Base-by-base conservation (phyloP, 1,140 invertebrate genomes). In the Hycleus phaleratus region DNA sequence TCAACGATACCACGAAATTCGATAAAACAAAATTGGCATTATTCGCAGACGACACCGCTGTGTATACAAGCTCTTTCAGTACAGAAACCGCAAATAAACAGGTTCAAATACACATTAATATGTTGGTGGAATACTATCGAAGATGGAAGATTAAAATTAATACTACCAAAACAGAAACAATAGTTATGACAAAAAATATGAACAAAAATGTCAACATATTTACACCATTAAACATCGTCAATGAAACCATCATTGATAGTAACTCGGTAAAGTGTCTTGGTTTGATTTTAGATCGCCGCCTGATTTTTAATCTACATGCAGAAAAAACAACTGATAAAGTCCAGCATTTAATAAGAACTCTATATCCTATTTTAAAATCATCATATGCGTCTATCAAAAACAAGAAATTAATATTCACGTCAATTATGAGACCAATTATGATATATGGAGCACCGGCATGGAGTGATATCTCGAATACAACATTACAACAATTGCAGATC, bases 11-110 rank as follows among this genome's bases (percentile, higher is more conserved):
- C 3, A 63, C 62, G 6, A 12, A 24, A 10, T 25, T 47, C 4
- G 24, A 49, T 18, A 44, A 59, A 18, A 18, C 38, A 5, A 42
- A 42, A 8, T 48, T 53, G n/a, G 32, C 48, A 6, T 46, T 60
- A 2, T 38, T 66, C 47, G 71, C 68, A 9, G 69, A 71, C 39
- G 67, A 73, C 49, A 68, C 64, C 7, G 62, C 62, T 5, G 25
- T 68, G 0, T 69, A 56, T 25, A 2, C 59, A 32, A 32, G 26
- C 7, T 32, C 26, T 4, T 32, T 32, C 26, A 32, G 26, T 32
- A 1, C 26, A 4, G 3, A 32, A 32, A 0, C 47, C 56, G 8
- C 9, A 43, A 56, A 45, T 44, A 11, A 12, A 38, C 26, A 12
- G 2, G 26, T 11, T 7, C 26, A 26, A 38, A 49, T 11, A 8